Base-by-base conservation (phyloP, 2,888 invertebrate genomes). In the Volucella inflata region DNA sequence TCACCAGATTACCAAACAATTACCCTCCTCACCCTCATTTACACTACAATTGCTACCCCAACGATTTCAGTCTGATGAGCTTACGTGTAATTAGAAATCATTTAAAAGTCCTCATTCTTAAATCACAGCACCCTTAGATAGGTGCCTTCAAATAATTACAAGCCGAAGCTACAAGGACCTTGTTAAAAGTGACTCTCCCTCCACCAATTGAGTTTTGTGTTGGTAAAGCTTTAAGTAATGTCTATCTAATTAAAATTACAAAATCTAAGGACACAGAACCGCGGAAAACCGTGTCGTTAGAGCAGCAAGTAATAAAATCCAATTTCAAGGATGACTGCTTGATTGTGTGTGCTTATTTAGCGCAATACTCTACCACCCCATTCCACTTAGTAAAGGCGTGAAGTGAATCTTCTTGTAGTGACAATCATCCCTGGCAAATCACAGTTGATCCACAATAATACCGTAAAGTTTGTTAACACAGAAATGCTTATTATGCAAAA, bases 401-500 rank as follows among this genome's bases (percentile, higher is more conserved):
- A 30, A 30, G 30, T 6, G 30, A 30, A 30, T 30, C 6, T 30
- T 30, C 6, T 30, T 30, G 30, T n/a, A 17, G 12, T 53, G 30
- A 21, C 51, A 67, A 30, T 1, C 2, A 30, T 30, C 21, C 14
- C 21, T 30, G 30, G 21, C 40, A 42, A 67, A 67, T 53, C 53
- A 67, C n/a, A 51, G 40, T 67, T 67, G 42, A 67, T 53, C 44
- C 68, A 11, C 12, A 12, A 4, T 68, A 55, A 68, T 46, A 12
- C 68, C 55, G n/a, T 57, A 12, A 57, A 38, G 10, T 46, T 46
- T 57, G 57, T 57, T 70, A 38, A 57, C 57, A 51, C 12, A 11
- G 16, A 46, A 38, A 46, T 57, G 68, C 55, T 57, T 68, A 57
- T 46, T 68, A 57, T 68, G 68, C 46, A 68, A 46, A 68, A 70